Evolutionary conservation across 2,113 vertebrate species (phyloP).

Genomic region (Scomber colias): DNA sequence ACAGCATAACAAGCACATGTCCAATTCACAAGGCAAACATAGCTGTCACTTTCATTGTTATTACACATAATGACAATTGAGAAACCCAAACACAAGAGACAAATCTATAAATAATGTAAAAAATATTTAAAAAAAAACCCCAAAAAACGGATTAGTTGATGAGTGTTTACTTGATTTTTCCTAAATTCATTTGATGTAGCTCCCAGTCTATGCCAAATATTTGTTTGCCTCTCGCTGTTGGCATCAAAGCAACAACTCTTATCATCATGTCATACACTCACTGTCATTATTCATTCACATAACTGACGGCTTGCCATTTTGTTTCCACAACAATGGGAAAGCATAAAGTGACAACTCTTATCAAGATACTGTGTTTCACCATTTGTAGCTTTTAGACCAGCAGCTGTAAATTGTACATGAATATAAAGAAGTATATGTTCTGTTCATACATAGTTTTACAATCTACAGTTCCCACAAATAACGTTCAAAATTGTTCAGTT

Average conservation of each 20-base stretch:
- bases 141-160: constrained; percentile 38
- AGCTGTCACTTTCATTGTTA: constrained; percentile 33
- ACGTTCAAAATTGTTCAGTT: background rate
- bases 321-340: constrained; percentile 56
- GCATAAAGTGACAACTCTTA: constrained; percentile 38
- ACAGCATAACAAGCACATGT: constrained; percentile 9
- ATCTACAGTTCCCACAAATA: too few species aligned
- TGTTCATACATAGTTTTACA: background rate
- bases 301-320: constrained; percentile 71
- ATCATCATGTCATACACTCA: constrained; percentile 61
- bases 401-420: background rate
- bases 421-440: background rate
- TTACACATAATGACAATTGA: constrained; percentile 37
- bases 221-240: constrained; percentile 53
- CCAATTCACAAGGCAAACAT: constrained; percentile 20
- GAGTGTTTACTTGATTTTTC: constrained; percentile 49
- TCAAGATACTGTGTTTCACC: constrained; percentile 6
- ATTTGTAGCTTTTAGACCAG: background rate
- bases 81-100: constrained; percentile 22
- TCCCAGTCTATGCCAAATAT: constrained; percentile 32
- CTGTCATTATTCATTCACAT: constrained; percentile 67
- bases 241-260: constrained; percentile 62
- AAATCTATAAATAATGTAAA: constrained; percentile 68
- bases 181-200: constrained; percentile 55
- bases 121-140: background rate